Conservation (phyloP, 1,140 invertebrate genomes). For the Trichonephila clavata region DNA sequence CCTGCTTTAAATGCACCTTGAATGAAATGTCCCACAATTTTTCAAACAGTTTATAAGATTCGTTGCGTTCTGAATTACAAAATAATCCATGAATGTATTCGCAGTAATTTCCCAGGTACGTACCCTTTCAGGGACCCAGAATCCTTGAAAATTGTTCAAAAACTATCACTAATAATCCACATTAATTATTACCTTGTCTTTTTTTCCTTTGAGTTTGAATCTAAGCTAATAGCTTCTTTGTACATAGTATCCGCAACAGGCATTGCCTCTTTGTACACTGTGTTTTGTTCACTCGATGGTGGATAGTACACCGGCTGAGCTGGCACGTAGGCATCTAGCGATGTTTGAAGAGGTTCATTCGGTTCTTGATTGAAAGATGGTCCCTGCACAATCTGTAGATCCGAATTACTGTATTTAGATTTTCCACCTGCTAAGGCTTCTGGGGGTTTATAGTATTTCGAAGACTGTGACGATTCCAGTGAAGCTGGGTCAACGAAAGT, state of each 20-base stretch:
- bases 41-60: not conserved
- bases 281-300: slow-evolving; percentile 13
- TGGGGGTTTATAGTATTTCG: slow-evolving; percentile 26
- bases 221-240: slow-evolving; percentile 51
- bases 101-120: not conserved
- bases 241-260: slow-evolving; percentile 27
- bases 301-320: slow-evolving; percentile 54
- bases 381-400: slow-evolving; percentile 51
- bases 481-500: slow-evolving; percentile 48
- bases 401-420: slow-evolving; percentile 43
- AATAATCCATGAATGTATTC: not conserved
- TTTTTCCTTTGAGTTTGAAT: slow-evolving; percentile 21
- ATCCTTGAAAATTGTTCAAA: not conserved
- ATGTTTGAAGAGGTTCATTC: slow-evolving; percentile 61
- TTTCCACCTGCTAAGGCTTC: not conserved
- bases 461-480: slow-evolving; percentile 41
- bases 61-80: not conserved
- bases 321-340: slow-evolving; percentile 61
- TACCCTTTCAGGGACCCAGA: not conserved
- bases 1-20: not conserved
- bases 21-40: not conserved
- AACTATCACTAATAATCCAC: not conserved
- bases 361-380: slow-evolving; percentile 55
- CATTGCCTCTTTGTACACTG: slow-evolving; percentile 59
- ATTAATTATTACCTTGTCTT: slow-evolving; percentile 14